Evolutionary conservation across 1,140 invertebrate species (phyloP).

Genomic region (Pararge aegeria): DNA sequence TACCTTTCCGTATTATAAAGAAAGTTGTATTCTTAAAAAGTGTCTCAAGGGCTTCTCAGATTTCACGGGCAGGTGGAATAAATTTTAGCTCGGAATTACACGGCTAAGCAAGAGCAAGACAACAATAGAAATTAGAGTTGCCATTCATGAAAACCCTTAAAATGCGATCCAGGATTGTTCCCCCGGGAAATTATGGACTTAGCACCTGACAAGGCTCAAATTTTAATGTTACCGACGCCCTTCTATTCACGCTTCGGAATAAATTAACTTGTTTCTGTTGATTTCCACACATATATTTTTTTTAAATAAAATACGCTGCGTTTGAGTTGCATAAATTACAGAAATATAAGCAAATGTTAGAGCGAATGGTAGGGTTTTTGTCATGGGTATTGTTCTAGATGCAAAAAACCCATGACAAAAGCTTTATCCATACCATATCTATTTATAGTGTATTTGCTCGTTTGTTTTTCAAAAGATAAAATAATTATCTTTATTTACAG

Average conservation of each 20-base stretch:
- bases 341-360: not conserved
- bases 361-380: too few relatives aligned
- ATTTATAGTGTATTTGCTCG: too few relatives aligned
- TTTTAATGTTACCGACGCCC: conserved; percentile 65
- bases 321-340: not conserved
- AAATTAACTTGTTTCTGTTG: conserved; percentile 54
- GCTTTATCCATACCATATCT: too few relatives aligned
- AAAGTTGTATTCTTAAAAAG: not conserved
- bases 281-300: conserved; percentile 14
- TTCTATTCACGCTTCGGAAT: conserved; percentile 52
- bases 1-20: not conserved
- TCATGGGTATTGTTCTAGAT: too few relatives aligned
- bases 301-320: not conserved
- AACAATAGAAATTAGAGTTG: conserved; percentile 63
- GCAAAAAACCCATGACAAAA: too few relatives aligned
- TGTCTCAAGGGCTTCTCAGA: conserved; percentile 17
- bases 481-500: too few relatives aligned
- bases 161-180: conserved; percentile 69
- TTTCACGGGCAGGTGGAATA: conserved; percentile 32
- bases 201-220: conserved; percentile 75
- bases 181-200: conserved; percentile 77
- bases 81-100: conserved; percentile 19
- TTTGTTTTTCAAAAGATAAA: too few relatives aligned
- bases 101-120: conserved; percentile 25
- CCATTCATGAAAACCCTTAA: conserved; percentile 74